Base-by-base conservation (phyloP, 35 echinoderm and acorn worm genomes). In the Heliocidaris tuberculata region DNA sequence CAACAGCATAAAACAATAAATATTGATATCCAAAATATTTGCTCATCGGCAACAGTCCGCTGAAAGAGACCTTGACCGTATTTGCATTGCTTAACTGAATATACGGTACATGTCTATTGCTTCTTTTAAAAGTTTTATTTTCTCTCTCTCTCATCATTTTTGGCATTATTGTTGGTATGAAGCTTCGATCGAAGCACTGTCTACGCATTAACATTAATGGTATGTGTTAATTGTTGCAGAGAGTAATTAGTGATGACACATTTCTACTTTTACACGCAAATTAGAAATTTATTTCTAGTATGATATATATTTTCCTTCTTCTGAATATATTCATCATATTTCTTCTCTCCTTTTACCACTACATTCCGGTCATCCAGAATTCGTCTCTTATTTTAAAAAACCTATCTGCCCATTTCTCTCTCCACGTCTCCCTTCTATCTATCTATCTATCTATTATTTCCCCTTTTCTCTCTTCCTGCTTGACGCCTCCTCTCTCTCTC, bases 21-120 rank as follows among this genome's bases (percentile, higher is more conserved):
- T 78, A 78, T 78, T 78, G 65, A 78, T 78, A 27, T 78, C 65
- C 65, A 7, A n/a, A 78, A 78, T 78, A 78, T 78, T 78, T 78
- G 27, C 65, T 27, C 6, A 78, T 27, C 27, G 65, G 5, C 21
- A 3, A 19, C 65, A 78, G 17, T 8, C 17, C 65, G 7, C 19
- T 5, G 7, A 5, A 78, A 19, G 7, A 78, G 65, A 78, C 21
- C 65, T 7, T 27, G 19, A 6, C 65, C 21, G 21, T 78, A 8
- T 27, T 78, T n/a, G 6, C 27, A 78, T 78, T 78, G 65, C 7
- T 21, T 5, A 24, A 78, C 0, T 42, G 35, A 42, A 42, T 42
- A 42, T 42, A 42, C 35, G 35, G 35, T 42, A 42, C 35, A 42
- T 42, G 35, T 42, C 0, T 42, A 42, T 42, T 42, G 3, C 35